These are phyloP conservation scores for Calidris pugnax DNA, from an alignment of 2,113 vertebrate genomes.

Conservation along the genomic window DNA sequence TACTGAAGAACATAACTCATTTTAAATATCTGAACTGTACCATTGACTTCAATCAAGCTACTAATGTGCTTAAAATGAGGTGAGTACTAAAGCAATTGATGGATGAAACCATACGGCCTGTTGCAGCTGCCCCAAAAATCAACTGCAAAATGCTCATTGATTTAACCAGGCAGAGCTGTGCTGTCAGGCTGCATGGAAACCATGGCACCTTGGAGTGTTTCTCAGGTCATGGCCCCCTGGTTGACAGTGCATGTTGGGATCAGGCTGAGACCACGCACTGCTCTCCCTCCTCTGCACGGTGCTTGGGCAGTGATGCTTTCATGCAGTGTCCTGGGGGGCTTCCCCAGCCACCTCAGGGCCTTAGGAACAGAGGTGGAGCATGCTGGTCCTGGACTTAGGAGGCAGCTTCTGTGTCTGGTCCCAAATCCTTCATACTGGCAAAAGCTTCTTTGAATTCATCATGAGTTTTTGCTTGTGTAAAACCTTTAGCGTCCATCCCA, in stretches of 20 bases:
- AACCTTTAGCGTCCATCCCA: neutral
- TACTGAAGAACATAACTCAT: neutral
- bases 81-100: neutral
- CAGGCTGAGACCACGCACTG: fast-evolving
- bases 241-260: neutral
- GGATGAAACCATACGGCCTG: neutral
- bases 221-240: no score
- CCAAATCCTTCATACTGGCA: neutral
- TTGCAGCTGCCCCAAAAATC: neutral
- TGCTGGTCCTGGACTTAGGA: neutral
- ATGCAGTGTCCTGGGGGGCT: fast-evolving
- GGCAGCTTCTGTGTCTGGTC: neutral
- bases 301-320: fast-evolving
- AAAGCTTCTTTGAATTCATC: neutral
- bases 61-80: neutral
- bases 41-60: neutral
- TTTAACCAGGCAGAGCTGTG: neutral
- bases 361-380: neutral
- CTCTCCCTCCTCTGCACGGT: neutral
- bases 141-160: neutral
- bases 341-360: neutral
- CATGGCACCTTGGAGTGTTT: fast-evolving
- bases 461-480: neutral
- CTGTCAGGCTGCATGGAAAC: neutral
- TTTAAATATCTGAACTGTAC: neutral